phyloP scores from a whole-genome alignment of 2,888 invertebrate species.

The Aphodius granarius region DNA sequence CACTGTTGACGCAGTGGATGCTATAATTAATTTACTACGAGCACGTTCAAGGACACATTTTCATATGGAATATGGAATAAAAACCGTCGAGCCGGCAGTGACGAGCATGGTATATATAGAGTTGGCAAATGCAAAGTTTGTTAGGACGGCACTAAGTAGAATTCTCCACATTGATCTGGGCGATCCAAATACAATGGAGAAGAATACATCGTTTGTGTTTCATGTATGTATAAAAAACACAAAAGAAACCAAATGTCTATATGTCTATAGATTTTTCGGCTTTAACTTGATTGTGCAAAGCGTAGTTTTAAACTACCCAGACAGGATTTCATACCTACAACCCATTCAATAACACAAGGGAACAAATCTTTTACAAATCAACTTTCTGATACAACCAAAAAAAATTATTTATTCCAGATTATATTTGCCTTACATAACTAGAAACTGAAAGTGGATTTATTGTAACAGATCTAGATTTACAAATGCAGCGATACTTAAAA shows the following conservation, averaged over 20 bases:
- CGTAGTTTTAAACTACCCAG: no score
- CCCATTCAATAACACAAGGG: no score
- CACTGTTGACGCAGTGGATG: neutral
- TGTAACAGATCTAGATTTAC: no score
- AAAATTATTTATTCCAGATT: no score
- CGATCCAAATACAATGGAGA: neutral
- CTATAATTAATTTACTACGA: neutral
- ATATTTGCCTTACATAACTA: no score
- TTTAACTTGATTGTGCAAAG: no score
- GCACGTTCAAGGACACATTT: neutral
- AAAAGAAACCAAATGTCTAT: neutral
- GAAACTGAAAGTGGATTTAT: no score
- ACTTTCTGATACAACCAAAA: no score
- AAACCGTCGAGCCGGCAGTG: neutral
- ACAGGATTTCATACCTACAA: no score
- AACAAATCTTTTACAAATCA: no score
- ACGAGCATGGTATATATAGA: slow-evolving; percentile 1
- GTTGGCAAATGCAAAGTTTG: neutral
- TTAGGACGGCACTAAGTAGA: neutral
- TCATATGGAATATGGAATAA: neutral
- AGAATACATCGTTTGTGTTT: neutral
- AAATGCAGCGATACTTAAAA: no score
- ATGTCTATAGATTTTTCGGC: no score
- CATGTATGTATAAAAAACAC: neutral
- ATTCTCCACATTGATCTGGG: neutral